Conservation (phyloP, 2,888 invertebrate species). For the Campoplex nolae region DNA sequence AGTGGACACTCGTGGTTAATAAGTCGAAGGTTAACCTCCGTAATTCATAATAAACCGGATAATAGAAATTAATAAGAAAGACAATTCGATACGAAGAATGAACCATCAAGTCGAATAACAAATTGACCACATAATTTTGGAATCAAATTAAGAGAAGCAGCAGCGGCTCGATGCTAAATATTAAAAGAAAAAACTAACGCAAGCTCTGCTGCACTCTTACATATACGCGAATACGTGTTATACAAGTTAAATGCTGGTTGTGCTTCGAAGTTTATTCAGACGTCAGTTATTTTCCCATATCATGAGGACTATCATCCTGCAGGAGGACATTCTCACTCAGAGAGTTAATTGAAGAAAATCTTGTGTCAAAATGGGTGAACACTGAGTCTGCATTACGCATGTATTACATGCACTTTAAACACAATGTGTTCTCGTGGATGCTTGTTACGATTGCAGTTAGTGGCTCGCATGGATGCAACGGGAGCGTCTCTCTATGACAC, state of each 20-base stretch:
- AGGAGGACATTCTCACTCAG: neutral
- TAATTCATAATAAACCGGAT: neutral
- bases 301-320: neutral
- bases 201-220: too few species aligned
- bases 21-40: neutral
- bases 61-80: neutral
- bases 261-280: neutral
- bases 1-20: neutral
- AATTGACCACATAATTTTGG: neutral
- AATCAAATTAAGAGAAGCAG: neutral
- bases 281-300: neutral
- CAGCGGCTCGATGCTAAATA: too few species aligned
- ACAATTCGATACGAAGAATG: neutral
- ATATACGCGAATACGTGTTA: too few species aligned
- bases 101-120: neutral
- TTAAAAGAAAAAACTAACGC: too few species aligned
- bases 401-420: constrained; percentile 28
- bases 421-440: constrained; percentile 20
- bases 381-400: constrained; percentile 22
- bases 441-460: constrained; percentile 49
- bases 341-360: constrained; percentile 33
- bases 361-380: constrained; percentile 19
- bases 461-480: constrained; percentile 18
- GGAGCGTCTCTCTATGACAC: neutral
- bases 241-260: neutral